Evolutionary conservation across 1,140 invertebrate genomes (phyloP).

Genomic region (Oedothorax gibbosus): DNA sequence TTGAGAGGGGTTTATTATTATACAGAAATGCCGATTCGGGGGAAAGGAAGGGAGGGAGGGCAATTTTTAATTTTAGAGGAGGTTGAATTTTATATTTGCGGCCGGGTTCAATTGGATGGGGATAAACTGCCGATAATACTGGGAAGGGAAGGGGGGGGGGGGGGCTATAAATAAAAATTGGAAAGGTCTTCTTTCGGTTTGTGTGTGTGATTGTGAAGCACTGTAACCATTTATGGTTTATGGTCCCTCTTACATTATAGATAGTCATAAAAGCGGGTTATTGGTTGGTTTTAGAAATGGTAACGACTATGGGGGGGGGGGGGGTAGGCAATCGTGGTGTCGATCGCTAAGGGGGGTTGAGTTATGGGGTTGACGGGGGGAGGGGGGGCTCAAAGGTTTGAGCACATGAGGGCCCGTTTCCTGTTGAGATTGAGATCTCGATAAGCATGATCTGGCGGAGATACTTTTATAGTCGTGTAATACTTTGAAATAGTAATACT

Average conservation of each 20-base stretch:
- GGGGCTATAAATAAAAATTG: constrained; percentile 36
- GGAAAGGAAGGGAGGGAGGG: not conserved
- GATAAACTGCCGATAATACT: constrained; percentile 33
- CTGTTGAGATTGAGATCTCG: no score
- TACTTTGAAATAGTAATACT: no score
- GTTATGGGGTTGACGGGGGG: not conserved
- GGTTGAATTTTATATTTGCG: constrained; percentile 46
- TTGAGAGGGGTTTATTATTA: no score
- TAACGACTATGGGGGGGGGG: constrained; percentile 5
- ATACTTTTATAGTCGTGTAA: no score
- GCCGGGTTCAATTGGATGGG: constrained; percentile 21
- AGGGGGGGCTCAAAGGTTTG: not conserved
- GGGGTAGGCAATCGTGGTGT: not conserved
- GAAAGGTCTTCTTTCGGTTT: not conserved
- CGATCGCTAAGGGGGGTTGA: not conserved
- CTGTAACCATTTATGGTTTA: constrained; percentile 51
- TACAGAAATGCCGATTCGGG: not conserved
- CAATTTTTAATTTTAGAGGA: constrained; percentile 26
- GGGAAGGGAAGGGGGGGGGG: not conserved
- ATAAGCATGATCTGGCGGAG: no score
- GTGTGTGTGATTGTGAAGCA: constrained; percentile 34
- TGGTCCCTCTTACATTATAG: constrained; percentile 20
- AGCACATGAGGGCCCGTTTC: not conserved
- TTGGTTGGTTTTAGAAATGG: constrained; percentile 33
- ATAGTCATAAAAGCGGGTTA: constrained; percentile 34